A percentile compares a stretch with the other conserved stretches of the same genome.
These are phyloP conservation scores for Drosophila cracens DNA, from an alignment of 2,888 invertebrate species.

Conservation along the genomic window DNA sequence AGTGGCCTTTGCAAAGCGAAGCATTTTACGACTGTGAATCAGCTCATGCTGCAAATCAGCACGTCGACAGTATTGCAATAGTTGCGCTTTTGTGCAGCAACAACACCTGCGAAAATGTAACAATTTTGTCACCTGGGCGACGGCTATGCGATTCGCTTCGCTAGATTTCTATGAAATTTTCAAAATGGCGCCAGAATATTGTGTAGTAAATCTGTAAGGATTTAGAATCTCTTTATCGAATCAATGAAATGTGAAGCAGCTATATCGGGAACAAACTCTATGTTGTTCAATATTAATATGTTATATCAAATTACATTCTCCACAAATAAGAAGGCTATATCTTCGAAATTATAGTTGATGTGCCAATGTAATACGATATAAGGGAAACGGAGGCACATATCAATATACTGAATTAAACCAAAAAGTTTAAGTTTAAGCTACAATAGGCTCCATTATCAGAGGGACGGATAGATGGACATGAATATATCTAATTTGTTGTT, in stretches of 20 bases:
- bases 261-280: not conserved
- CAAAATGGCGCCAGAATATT: not conserved
- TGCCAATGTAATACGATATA: not conserved
- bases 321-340: not conserved
- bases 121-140: slow-evolving; percentile 50
- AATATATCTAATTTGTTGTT: not conserved
- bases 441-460: not conserved
- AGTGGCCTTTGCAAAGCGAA: slow-evolving; percentile 16
- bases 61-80: slow-evolving; percentile 28
- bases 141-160: slow-evolving; percentile 23
- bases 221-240: not conserved
- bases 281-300: not conserved
- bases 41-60: slow-evolving; percentile 47
- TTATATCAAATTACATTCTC: not conserved
- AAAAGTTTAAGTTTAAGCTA: not conserved
- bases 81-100: slow-evolving; percentile 1
- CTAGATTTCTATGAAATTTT: slow-evolving; percentile 10
- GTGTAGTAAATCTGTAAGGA: not conserved
- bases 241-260: not conserved
- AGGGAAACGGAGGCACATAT: not conserved
- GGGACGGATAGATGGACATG: no score
- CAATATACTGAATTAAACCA: no score
- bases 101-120: slow-evolving; percentile 3
- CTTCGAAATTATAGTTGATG: not conserved
- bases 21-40: slow-evolving; percentile 32